These are phyloP conservation scores for Thereva unica DNA, from an alignment of 2,888 invertebrate species.

Conservation along the genomic window DNA sequence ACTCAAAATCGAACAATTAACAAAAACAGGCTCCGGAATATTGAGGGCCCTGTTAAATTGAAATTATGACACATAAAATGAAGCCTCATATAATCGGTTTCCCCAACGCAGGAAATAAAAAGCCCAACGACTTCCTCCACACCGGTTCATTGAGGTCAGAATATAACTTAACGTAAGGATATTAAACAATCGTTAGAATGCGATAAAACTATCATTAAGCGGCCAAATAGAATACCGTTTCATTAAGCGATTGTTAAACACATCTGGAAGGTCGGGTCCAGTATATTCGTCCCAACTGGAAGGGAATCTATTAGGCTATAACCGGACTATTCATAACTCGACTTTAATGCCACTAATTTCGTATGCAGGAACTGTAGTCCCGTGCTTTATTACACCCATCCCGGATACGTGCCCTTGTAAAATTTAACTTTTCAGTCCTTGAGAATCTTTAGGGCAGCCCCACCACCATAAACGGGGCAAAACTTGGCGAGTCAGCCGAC, in stretches of 20 bases:
- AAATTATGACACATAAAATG: no score
- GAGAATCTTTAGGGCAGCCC: no score
- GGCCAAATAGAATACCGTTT: constrained; percentile 6
- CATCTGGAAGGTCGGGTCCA: constrained; percentile 14
- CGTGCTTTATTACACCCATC: constrained; percentile 29
- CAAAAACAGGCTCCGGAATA: no score
- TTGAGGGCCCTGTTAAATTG: no score
- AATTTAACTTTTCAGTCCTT: constrained; percentile 26
- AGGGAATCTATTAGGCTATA: constrained; percentile 22
- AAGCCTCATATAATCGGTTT: no score
- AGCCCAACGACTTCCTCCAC: no score
- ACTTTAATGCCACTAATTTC: constrained; percentile 25
- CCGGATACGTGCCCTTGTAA: constrained; percentile 24
- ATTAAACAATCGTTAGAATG: constrained; percentile 19
- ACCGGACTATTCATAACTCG: constrained; percentile 21
- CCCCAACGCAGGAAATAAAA: no score
- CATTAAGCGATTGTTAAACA: constrained; percentile 20
- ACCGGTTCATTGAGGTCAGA: no score
- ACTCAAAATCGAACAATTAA: no score
- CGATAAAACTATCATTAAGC: constrained; percentile 20
- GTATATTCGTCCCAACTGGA: constrained; percentile 27
- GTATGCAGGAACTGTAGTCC: constrained; percentile 21
- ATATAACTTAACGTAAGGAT: no score
- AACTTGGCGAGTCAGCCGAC: neutral
- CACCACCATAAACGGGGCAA: neutral